A percentile compares a stretch with the other conserved stretches of the same genome.
Conservation (phyloP, 2,888 invertebrate genomes). For the Cetonia aurata region DNA sequence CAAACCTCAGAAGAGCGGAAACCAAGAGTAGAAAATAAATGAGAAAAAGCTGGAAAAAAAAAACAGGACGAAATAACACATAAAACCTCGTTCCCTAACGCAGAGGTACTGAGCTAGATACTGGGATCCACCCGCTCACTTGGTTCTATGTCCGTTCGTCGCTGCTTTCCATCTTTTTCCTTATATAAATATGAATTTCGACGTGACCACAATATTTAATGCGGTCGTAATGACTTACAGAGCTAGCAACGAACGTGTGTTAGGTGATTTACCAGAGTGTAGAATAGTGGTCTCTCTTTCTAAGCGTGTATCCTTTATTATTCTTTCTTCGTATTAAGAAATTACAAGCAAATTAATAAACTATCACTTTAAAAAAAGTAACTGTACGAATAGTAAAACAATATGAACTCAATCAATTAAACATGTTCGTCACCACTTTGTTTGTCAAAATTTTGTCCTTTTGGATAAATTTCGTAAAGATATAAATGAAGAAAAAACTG, state of each 20-base stretch:
- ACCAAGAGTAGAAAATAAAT: background rate
- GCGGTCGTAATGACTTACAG: conserved; percentile 32
- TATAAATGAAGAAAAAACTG: too few relatives aligned
- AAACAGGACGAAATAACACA: conserved; percentile 12
- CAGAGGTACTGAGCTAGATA: background rate
- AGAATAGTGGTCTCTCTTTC: background rate
- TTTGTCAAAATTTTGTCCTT: too few relatives aligned
- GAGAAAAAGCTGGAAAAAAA: background rate
- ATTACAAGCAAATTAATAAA: too few relatives aligned
- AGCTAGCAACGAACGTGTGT: conserved; percentile 11
- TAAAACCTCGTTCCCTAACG: conserved; percentile 4
- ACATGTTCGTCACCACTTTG: too few relatives aligned
- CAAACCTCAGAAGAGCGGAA: too few relatives aligned
- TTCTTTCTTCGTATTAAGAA: too few relatives aligned
- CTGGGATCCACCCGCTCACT: background rate
- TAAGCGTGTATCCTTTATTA: too few relatives aligned
- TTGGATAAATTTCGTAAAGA: too few relatives aligned
- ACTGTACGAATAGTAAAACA: too few relatives aligned
- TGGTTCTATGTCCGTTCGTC: background rate
- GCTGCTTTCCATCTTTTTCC: conserved; percentile 18
- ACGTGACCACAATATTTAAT: conserved; percentile 37
- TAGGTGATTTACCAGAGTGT: background rate
- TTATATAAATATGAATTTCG: conserved; percentile 37
- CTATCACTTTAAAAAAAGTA: too few relatives aligned
- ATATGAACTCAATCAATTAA: too few relatives aligned